phyloP scores from a whole-genome alignment of 2,113 vertebrate genomes.

The Malurus cyaneus region DNA sequence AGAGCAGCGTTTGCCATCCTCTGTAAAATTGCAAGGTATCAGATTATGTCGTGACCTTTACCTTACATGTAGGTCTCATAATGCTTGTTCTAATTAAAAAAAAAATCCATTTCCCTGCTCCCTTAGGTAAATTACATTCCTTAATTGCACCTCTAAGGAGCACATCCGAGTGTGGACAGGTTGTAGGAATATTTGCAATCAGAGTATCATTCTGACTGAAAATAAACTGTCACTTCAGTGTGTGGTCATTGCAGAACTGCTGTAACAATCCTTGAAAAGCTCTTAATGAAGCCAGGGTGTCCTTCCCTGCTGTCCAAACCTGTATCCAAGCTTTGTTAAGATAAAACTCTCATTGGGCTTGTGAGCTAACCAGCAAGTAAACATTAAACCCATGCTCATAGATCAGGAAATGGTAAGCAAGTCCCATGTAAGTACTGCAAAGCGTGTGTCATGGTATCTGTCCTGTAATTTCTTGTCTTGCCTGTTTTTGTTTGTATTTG shows the following conservation, averaged over 20 bases:
- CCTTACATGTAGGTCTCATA: background rate
- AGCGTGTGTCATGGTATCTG: background rate
- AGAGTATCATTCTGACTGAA: background rate
- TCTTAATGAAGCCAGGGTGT: background rate
- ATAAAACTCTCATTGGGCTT: background rate
- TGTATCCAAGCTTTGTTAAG: slow-evolving; percentile 22
- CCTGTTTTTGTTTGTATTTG: background rate
- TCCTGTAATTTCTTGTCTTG: slow-evolving; percentile 29
- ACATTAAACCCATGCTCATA: background rate
- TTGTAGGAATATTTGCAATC: background rate
- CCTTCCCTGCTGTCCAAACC: background rate
- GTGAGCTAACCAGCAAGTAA: slow-evolving; percentile 7
- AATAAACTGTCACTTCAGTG: slow-evolving; percentile 4
- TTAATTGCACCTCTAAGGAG: background rate
- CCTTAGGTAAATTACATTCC: background rate
- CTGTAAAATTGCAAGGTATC: background rate
- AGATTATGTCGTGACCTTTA: background rate
- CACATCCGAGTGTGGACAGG: background rate
- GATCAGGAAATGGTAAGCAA: slow-evolving; percentile 21
- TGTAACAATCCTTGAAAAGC: background rate
- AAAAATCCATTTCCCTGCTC: background rate
- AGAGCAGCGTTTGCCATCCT: background rate
- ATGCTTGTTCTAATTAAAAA: background rate
- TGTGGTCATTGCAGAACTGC: background rate
- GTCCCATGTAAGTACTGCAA: slow-evolving; percentile 41